Evolutionary conservation across 2,113 vertebrate species (phyloP).

Genomic region (Pleuronectes platessa): DNA sequence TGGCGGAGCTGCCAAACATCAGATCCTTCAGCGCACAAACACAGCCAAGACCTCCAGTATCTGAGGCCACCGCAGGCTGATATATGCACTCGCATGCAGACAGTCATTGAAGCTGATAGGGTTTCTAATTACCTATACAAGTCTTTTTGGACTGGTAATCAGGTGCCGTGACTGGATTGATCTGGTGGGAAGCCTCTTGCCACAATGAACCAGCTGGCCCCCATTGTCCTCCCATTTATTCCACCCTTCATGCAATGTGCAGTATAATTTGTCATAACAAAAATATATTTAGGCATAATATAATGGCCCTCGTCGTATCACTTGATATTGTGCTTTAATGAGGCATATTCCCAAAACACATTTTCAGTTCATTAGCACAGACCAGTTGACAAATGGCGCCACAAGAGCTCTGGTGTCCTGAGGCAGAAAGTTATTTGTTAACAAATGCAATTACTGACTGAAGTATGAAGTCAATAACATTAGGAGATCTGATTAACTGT

Average conservation of each 20-base stretch:
- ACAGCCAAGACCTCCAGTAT: constrained; percentile 38
- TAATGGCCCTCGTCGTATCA: background rate
- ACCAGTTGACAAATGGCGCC: too few relatives aligned
- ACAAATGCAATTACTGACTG: too few relatives aligned
- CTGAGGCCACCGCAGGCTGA: constrained; percentile 11
- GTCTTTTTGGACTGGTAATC: background rate
- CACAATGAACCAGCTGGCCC: background rate
- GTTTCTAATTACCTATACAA: constrained; percentile 10
- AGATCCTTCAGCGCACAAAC: constrained; percentile 28
- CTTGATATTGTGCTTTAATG: background rate
- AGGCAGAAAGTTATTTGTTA: too few relatives aligned
- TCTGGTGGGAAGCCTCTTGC: background rate
- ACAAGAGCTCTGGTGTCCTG: too few relatives aligned
- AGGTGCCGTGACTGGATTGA: background rate
- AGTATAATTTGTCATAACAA: background rate
- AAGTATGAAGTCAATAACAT: too few relatives aligned
- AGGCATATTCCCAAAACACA: background rate
- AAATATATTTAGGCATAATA: background rate
- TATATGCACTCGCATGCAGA: background rate
- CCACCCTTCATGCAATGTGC: background rate
- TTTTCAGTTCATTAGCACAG: too few relatives aligned
- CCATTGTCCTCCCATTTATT: too few relatives aligned
- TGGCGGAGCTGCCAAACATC: constrained; percentile 25
- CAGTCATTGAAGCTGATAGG: background rate
- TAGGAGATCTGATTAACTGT: too few relatives aligned